Conservation (phyloP, 2,797 vertebrate genomes). For the Acanthurus leucopareius region DNA sequence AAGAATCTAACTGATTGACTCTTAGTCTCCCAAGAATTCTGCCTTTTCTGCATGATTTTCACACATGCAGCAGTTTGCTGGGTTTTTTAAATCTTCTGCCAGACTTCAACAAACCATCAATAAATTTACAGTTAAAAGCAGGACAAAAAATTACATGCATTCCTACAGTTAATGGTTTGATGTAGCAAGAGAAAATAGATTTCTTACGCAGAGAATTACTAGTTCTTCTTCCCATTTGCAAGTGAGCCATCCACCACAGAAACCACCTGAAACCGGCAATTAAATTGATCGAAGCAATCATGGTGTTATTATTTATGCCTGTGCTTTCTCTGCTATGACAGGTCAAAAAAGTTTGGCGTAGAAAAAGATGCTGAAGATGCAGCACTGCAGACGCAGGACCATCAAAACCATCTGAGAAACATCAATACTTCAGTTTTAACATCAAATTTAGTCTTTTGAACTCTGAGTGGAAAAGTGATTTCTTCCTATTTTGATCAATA, state of each 20-base stretch:
- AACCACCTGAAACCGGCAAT: slow-evolving; percentile 5
- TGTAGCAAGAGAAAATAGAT: not conserved
- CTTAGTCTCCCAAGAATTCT: not conserved
- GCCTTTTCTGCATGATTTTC: not conserved
- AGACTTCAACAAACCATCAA: not conserved
- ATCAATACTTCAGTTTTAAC: not conserved
- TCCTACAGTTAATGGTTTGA: not conserved
- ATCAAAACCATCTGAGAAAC: not conserved
- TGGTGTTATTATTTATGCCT: not conserved
- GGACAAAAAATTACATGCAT: not conserved
- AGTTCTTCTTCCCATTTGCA: too few species aligned
- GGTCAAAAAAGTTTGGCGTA: too few species aligned
- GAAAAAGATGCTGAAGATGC: not conserved
- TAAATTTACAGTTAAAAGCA: not conserved
- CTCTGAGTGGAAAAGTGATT: too few species aligned
- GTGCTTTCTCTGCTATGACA: not conserved
- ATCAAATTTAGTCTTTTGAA: not conserved
- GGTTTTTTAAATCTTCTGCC: not conserved
- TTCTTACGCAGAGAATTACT: not conserved
- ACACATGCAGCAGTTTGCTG: not conserved
- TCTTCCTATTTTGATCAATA: not conserved
- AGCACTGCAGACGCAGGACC: not conserved
- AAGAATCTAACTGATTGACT: not conserved
- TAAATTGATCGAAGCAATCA: not conserved
- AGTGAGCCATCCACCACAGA: slow-evolving; percentile 20